phyloP scores from a whole-genome alignment of 2,113 vertebrate genomes.

The Leptosomus discolor region DNA sequence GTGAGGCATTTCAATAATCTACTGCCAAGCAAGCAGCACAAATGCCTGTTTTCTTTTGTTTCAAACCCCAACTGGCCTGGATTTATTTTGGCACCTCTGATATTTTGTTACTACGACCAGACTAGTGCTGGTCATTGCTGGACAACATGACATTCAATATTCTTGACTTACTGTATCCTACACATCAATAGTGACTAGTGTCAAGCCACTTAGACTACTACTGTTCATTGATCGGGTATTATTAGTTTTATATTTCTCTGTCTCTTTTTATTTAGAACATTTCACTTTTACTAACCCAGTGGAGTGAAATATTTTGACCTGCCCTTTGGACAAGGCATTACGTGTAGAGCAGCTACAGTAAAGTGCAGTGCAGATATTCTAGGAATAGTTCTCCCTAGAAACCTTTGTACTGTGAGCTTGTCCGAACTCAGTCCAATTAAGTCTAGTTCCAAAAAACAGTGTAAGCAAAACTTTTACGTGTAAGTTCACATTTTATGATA shows the following conservation, averaged over 20 bases:
- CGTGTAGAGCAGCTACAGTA: neutral
- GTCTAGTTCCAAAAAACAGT: neutral
- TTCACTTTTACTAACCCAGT: neutral
- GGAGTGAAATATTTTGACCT: neutral
- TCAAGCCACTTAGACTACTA: neutral
- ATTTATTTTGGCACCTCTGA: slow-evolving; percentile 9
- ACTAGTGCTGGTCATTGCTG: neutral
- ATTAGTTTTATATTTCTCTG: neutral
- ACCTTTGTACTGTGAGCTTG: neutral
- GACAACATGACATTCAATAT: neutral
- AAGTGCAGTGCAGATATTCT: neutral
- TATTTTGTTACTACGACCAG: neutral
- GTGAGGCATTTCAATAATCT: neutral
- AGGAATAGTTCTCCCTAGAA: neutral
- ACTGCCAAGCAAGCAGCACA: neutral
- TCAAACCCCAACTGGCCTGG: neutral
- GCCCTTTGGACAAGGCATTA: neutral
- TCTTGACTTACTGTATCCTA: neutral
- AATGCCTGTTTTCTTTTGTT: neutral
- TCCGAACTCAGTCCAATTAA: neutral
- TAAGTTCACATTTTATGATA: neutral
- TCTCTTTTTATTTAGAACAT: neutral
- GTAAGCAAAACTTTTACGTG: neutral
- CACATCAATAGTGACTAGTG: neutral
- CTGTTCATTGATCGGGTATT: neutral